phyloP scores from a whole-genome alignment of 2,797 vertebrate species.

The Xenopus petersii region DNA sequence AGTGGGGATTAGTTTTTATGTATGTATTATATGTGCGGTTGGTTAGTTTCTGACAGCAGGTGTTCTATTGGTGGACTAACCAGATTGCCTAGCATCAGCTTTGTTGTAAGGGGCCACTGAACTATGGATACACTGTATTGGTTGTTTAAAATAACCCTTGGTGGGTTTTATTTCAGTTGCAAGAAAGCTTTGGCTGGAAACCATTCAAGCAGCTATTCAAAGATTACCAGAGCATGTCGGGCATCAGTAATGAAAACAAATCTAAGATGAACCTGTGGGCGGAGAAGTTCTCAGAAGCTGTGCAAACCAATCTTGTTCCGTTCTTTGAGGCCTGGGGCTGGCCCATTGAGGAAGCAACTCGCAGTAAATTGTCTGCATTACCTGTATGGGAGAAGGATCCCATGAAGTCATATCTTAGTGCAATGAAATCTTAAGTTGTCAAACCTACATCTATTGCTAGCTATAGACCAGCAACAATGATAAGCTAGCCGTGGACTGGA shows the following conservation, averaged over 20 bases:
- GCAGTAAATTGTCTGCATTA: slow-evolving; percentile 7
- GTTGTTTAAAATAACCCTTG: too few relatives aligned
- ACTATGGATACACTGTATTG: too few relatives aligned
- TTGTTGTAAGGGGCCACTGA: too few relatives aligned
- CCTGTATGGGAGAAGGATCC: slow-evolving; percentile 32
- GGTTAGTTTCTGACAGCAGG: too few relatives aligned
- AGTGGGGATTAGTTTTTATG: too few relatives aligned
- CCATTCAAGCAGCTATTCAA: slow-evolving; percentile 72
- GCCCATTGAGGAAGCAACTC: slow-evolving; percentile 62
- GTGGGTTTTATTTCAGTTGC: slow-evolving; percentile 60
- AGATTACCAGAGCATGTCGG: slow-evolving; percentile 64
- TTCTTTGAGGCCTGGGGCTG: slow-evolving; percentile 84
- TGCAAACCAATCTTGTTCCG: slow-evolving; percentile 68
- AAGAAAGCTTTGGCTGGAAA: slow-evolving; percentile 78
- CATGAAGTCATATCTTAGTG: slow-evolving; percentile 9
- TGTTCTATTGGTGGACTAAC: too few relatives aligned
- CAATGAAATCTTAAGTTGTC: too few relatives aligned
- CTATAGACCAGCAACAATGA: too few relatives aligned
- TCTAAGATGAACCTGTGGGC: slow-evolving; percentile 78
- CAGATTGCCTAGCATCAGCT: too few relatives aligned
- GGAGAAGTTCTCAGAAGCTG: slow-evolving; percentile 72
- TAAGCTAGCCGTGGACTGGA: too few relatives aligned
- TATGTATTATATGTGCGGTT: too few relatives aligned
- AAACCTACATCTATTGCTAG: too few relatives aligned
- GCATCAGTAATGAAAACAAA: slow-evolving; percentile 57